A percentile compares a stretch with the other conserved stretches of the same genome.
Evolutionary conservation across 2,888 invertebrate genomes (phyloP).

Genomic region (Cheilosia grossa): DNA sequence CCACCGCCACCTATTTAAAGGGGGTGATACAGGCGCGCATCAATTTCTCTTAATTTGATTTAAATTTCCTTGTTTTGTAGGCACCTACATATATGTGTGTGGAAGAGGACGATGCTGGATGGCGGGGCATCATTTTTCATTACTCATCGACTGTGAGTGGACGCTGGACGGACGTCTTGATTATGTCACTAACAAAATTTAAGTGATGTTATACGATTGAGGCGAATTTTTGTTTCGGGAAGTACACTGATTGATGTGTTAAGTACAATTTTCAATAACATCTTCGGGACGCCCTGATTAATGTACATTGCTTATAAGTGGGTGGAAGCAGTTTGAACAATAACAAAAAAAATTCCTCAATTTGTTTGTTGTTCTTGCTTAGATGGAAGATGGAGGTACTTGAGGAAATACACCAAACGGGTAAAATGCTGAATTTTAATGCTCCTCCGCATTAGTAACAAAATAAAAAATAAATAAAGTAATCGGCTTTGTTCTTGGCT

Average conservation of each 20-base stretch:
- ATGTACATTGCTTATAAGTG: conserved; percentile 5
- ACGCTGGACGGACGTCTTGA: conserved; percentile 12
- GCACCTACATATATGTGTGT: neutral
- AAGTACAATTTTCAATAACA: neutral
- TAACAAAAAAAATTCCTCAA: too few relatives aligned
- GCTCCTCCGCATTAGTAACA: too few relatives aligned
- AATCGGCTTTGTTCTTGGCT: too few relatives aligned
- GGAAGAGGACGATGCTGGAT: neutral
- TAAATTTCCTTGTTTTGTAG: conserved; percentile 39
- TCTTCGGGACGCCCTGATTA: conserved; percentile 7
- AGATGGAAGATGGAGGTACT: too few relatives aligned
- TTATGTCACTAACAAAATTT: conserved; percentile 5
- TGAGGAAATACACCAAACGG: too few relatives aligned
- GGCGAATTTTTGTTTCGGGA: neutral
- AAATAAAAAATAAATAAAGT: too few relatives aligned
- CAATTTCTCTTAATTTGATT: conserved; percentile 48
- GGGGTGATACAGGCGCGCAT: conserved; percentile 22
- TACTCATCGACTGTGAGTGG: conserved; percentile 28
- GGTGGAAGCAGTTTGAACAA: neutral
- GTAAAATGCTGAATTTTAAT: too few relatives aligned
- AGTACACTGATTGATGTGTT: neutral
- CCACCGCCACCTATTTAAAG: conserved; percentile 2
- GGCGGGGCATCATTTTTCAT: conserved; percentile 15
- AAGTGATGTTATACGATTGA: conserved; percentile 16
- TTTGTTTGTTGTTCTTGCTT: neutral